These are phyloP conservation scores for Lydus trimaculatus DNA, from an alignment of 2,888 invertebrate species.

Conservation along the genomic window DNA sequence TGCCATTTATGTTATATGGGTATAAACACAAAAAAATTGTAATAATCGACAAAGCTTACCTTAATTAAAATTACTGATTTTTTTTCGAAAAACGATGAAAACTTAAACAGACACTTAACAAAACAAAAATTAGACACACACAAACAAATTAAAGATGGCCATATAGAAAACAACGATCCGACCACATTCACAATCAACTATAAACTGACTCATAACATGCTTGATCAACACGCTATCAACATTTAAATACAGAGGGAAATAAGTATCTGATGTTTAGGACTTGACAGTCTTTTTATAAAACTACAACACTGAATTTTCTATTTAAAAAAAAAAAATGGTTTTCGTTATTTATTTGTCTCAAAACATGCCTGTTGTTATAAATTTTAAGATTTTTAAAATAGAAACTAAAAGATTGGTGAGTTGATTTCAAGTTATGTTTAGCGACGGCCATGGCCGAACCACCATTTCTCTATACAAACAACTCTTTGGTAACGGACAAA, in stretches of 20 bases:
- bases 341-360: not conserved
- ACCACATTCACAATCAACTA: conserved; percentile 45
- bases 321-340: not conserved
- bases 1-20: not conserved
- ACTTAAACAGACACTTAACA: not conserved
- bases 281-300: not conserved
- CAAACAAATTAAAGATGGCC: not conserved
- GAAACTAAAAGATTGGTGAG: not conserved
- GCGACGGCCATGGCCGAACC: conserved; percentile 20
- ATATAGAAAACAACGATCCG: conserved; percentile 32
- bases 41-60: not conserved
- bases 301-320: too few species aligned
- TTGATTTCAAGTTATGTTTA: conserved; percentile 13
- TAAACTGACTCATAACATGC: conserved; percentile 50
- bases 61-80: not conserved
- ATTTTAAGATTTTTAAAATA: not conserved
- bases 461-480: not conserved
- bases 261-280: conserved; percentile 19
- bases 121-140: not conserved
- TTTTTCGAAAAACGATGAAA: not conserved
- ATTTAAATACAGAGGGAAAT: conserved; percentile 47
- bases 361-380: conserved; percentile 11
- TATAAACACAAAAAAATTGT: not conserved
- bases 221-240: conserved; percentile 53
- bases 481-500: not conserved